Evolutionary conservation across 2,797 vertebrate species (phyloP).

Genomic region (Hydrophis major): DNA sequence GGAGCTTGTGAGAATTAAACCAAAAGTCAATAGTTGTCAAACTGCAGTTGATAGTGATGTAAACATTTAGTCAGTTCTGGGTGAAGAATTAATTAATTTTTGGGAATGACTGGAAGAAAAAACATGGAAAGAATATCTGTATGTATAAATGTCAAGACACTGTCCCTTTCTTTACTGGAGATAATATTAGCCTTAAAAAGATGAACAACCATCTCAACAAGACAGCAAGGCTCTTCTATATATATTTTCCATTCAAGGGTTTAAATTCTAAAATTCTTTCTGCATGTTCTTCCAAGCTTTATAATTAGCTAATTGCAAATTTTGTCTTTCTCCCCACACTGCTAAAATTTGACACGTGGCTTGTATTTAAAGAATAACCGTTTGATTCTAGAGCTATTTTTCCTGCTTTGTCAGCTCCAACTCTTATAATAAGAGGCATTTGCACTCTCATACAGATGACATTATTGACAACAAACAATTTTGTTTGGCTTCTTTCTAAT

Average conservation of each 20-base stretch:
- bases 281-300: background rate
- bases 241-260: background rate
- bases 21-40: background rate
- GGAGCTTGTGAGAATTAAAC: background rate
- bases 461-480: background rate
- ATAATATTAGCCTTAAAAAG: background rate
- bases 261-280: background rate
- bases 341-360: background rate
- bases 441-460: background rate
- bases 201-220: background rate
- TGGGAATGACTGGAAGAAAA: background rate
- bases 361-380: background rate
- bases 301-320: background rate
- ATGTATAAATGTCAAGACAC: background rate
- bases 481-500: background rate
- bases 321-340: background rate
- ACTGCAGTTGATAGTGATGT: background rate
- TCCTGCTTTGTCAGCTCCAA: background rate
- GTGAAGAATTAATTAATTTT: background rate
- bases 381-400: background rate
- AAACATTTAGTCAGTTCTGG: background rate
- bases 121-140: background rate
- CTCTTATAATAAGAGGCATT: background rate
- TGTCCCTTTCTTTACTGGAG: background rate
- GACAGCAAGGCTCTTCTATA: background rate